phyloP scores from a whole-genome alignment of 2,888 invertebrate genomes.

The Eupeodes latifasciatus region DNA sequence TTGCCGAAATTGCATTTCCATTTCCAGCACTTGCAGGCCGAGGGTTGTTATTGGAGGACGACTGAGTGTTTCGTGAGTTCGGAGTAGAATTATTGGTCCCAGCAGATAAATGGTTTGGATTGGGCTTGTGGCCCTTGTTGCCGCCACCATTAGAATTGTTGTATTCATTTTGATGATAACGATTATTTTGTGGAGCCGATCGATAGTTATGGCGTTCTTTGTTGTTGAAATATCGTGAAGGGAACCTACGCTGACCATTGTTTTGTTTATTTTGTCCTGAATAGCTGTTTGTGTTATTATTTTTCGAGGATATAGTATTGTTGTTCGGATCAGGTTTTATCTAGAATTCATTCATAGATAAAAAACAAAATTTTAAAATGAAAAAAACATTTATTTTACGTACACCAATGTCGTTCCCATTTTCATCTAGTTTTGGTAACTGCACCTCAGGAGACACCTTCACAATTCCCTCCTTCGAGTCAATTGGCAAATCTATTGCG shows the following conservation, averaged over 20 bases:
- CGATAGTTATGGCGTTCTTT: constrained; percentile 77
- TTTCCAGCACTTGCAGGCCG: constrained; percentile 58
- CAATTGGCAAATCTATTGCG: constrained; percentile 52
- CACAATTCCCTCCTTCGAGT: constrained; percentile 69
- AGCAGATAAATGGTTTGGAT: constrained; percentile 16
- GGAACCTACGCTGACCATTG: constrained; percentile 77
- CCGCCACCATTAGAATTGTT: constrained; percentile 18
- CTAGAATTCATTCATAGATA: constrained; percentile 25
- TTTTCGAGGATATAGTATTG: constrained; percentile 51
- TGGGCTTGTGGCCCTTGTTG: constrained; percentile 46
- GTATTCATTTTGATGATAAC: constrained; percentile 69
- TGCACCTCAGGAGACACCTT: constrained; percentile 68
- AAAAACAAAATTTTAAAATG: background rate
- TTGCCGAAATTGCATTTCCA: constrained; percentile 34
- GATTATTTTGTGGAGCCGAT: constrained; percentile 59
- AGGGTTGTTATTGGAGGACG: constrained; percentile 21
- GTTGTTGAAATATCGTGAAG: constrained; percentile 79
- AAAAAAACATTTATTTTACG: background rate
- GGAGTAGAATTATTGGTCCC: constrained; percentile 48
- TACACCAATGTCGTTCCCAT: constrained; percentile 68
- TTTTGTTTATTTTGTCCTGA: constrained; percentile 44
- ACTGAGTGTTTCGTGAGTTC: constrained; percentile 41
- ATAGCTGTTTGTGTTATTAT: constrained; percentile 43
- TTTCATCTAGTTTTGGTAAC: constrained; percentile 76
- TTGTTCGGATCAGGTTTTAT: constrained; percentile 77